A percentile compares a stretch with the other conserved stretches of the same genome.
phyloP scores from a whole-genome alignment of 1,140 invertebrate genomes.

The Drosophila orena region DNA sequence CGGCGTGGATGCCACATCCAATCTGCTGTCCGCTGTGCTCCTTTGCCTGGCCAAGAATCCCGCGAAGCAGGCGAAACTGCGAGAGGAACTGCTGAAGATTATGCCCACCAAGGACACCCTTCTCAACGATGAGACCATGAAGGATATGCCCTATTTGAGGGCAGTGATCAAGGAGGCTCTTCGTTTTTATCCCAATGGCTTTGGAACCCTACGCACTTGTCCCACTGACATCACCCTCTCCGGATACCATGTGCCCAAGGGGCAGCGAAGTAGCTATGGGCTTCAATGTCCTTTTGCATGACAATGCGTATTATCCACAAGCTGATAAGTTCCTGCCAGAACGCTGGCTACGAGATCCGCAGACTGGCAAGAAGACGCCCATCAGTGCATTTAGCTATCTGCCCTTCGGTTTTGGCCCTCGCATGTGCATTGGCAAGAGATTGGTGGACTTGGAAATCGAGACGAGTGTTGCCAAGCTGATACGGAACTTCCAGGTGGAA shows the following conservation, averaged over 20 bases:
- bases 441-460: constrained; percentile 90
- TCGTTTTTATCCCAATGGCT: constrained; percentile 92
- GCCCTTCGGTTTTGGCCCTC: constrained; percentile 87
- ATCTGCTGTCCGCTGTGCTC: constrained; percentile 41
- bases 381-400: constrained; percentile 51
- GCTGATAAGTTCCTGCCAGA: constrained; percentile 90
- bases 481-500: constrained; percentile 86
- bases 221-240: constrained; percentile 90
- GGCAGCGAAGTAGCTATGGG: constrained; percentile 84
- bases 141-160: constrained; percentile 85
- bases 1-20: constrained; percentile 88
- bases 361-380: constrained; percentile 36
- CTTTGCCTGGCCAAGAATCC: constrained; percentile 85
- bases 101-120: constrained; percentile 74
- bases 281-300: constrained; percentile 40
- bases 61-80: constrained; percentile 85
- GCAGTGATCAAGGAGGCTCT: constrained; percentile 88
- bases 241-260: constrained; percentile 93
- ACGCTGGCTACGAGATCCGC: constrained; percentile 88
- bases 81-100: constrained; percentile 85
- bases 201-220: constrained; percentile 91
- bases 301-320: constrained; percentile 86
- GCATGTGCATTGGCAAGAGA: constrained; percentile 87
- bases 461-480: constrained; percentile 87
- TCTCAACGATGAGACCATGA: constrained; percentile 79